These are phyloP conservation scores for Euschistus heros DNA, from an alignment of 1,140 invertebrate species.

Conservation along the genomic window DNA sequence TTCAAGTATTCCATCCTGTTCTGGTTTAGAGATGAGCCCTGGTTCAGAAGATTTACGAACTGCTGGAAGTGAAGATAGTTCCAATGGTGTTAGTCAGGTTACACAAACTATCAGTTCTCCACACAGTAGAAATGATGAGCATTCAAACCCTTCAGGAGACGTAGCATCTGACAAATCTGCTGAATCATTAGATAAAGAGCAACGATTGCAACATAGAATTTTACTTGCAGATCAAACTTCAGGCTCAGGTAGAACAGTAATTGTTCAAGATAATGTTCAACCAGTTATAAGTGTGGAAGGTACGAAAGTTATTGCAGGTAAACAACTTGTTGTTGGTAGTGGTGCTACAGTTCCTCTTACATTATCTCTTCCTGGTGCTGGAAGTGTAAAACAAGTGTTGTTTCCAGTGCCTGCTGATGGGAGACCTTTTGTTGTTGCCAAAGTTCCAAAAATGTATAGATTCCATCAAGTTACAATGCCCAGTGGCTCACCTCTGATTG, in stretches of 20 bases:
- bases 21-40: slow-evolving; percentile 31
- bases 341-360: slow-evolving; percentile 28
- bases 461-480: slow-evolving; percentile 31
- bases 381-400: slow-evolving; percentile 31
- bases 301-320: slow-evolving; percentile 29
- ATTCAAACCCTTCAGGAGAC: slow-evolving; percentile 27
- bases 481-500: slow-evolving; percentile 28
- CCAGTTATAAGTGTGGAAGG: slow-evolving; percentile 28
- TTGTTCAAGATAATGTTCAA: slow-evolving; percentile 40
- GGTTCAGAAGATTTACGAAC: slow-evolving; percentile 30
- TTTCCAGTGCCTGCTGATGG: slow-evolving; percentile 31
- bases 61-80: slow-evolving; percentile 32
- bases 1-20: slow-evolving; percentile 38
- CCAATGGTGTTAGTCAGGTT: slow-evolving; percentile 32
- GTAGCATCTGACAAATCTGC: slow-evolving; percentile 28
- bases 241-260: slow-evolving; percentile 35
- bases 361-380: slow-evolving; percentile 25
- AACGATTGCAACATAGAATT: slow-evolving; percentile 24
- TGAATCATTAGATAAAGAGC: slow-evolving; percentile 28
- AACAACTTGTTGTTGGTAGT: slow-evolving; percentile 31
- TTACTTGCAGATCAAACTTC: slow-evolving; percentile 26
- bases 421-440: slow-evolving; percentile 30
- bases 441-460: slow-evolving; percentile 32
- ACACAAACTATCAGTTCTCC: slow-evolving; percentile 39
- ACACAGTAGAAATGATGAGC: slow-evolving; percentile 27